Base-by-base conservation (phyloP, 37 sponge, comb jelly and placozoan species). In the Eunapius fragilis region DNA sequence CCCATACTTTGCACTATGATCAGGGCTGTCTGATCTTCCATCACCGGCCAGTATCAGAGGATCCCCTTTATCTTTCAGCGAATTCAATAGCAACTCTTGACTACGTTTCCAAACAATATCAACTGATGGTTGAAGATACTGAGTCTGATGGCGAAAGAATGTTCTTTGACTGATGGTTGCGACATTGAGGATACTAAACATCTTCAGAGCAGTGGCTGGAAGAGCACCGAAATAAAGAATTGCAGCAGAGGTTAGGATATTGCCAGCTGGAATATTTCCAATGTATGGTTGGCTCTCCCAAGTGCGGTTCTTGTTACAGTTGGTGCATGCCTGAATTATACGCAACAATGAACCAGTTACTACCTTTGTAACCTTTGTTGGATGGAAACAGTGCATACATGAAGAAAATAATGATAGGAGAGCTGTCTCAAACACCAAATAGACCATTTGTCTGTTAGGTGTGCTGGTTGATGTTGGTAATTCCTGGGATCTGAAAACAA, bases 1-100 rank as follows among this genome's bases (percentile, higher is more conserved):
- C 2, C 91, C 91, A 81, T 49, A 90, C 80, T 92, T 88, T 9
- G 89, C 89, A 49, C 70, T 71, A 28, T 92, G 86, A 10, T 87
- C 93, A 68, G 93, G 89, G 70, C 89, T 89, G 67, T 89, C 89
- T 33, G 82, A 48, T 48, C 89, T 72, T 27, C 93, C 93, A 82
- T 92, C 93, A 37, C 93, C 93, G 27, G 80, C 89, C 17, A 88
- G 25, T 12, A 41, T 24, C 10, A 89, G 72, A 6, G 72, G 68
- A n/a, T 26, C 26, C 25, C 50, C 71, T 71, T 74, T 69, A 9
- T 48, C 68, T 37, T 77, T 82, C 22, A 82, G 72, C 45, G 25
- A 25, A 13, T 30, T 84, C 26, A 91, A 25, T 12, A 91, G 68
- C 7, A 32, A 28, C 17, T 23, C 31, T 31, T 87, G 84, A 25